Evolutionary conservation across 2,113 vertebrate genomes (phyloP).

Genomic region (Tichodroma muraria): DNA sequence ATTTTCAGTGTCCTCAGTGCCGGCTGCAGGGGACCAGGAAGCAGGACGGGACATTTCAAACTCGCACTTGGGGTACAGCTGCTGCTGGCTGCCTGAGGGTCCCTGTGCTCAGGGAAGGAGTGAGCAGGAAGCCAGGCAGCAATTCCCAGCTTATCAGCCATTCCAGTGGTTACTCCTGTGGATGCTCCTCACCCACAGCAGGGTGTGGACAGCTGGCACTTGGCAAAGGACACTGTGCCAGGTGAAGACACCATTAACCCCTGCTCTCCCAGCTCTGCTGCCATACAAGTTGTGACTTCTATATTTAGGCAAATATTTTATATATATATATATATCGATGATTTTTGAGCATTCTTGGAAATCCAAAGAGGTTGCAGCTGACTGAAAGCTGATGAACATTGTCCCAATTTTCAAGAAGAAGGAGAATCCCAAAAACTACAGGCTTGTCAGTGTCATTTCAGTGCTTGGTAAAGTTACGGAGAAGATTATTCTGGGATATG

Average conservation of each 20-base stretch:
- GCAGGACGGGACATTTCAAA: not conserved
- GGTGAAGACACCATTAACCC: not conserved
- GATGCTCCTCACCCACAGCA: not conserved
- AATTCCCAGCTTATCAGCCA: not conserved
- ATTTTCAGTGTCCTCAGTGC: not conserved
- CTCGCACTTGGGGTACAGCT: not conserved
- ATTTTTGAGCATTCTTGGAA: not conserved
- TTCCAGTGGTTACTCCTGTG: not conserved
- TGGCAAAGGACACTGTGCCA: not conserved
- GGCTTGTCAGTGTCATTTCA: not conserved
- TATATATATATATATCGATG: not conserved
- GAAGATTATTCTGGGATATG: not conserved
- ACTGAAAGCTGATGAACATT: not conserved
- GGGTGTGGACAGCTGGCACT: not conserved
- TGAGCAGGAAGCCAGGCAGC: not conserved
- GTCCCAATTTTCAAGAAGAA: not conserved
- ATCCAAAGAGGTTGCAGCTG: not conserved
- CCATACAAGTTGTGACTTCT: not conserved
- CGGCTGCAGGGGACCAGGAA: not conserved
- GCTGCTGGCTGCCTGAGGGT: not conserved
- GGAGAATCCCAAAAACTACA: not conserved
- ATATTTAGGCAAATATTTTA: not conserved
- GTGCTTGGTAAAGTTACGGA: not conserved
- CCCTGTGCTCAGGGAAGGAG: not conserved
- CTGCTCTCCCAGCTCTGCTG: not conserved